These are phyloP conservation scores for Pluvialis apricaria DNA, from an alignment of 2,113 vertebrate genomes.

Conservation along the genomic window DNA sequence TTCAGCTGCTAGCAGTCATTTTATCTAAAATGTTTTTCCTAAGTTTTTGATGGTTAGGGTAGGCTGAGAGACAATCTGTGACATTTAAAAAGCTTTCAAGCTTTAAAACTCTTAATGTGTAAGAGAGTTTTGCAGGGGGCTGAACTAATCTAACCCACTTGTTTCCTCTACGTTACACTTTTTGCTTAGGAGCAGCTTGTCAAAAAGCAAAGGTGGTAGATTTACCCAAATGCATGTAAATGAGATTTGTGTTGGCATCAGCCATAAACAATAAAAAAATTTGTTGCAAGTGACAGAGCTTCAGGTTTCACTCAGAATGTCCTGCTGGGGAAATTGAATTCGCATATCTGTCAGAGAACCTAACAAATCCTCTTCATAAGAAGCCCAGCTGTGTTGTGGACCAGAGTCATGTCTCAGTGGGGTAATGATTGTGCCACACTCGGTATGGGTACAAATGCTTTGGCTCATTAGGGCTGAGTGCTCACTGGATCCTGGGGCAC, in stretches of 20 bases:
- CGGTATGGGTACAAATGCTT: rapidly evolving
- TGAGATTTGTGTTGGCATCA: not conserved
- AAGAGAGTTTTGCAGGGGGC: not conserved
- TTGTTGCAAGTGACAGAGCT: not conserved
- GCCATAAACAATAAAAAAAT: not conserved
- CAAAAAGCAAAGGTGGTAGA: not conserved
- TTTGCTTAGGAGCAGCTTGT: not conserved
- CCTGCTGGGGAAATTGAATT: not conserved
- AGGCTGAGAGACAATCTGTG: not conserved
- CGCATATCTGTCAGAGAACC: not conserved
- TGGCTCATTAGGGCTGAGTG: not conserved
- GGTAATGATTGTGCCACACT: not conserved
- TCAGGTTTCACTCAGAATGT: not conserved
- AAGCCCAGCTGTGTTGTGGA: not conserved
- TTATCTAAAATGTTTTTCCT: not conserved
- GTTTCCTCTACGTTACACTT: not conserved
- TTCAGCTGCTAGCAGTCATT: not conserved
- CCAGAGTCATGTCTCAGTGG: not conserved
- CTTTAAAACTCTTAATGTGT: not conserved
- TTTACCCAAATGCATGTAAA: not conserved
- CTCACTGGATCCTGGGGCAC: not conserved
- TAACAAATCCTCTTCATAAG: not conserved
- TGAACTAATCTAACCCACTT: not conserved
- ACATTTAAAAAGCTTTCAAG: not conserved
- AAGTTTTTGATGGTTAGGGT: not conserved